These are phyloP conservation scores for Ctenosaura bakeri DNA, from an alignment of 2,797 vertebrate genomes.

Conservation along the genomic window DNA sequence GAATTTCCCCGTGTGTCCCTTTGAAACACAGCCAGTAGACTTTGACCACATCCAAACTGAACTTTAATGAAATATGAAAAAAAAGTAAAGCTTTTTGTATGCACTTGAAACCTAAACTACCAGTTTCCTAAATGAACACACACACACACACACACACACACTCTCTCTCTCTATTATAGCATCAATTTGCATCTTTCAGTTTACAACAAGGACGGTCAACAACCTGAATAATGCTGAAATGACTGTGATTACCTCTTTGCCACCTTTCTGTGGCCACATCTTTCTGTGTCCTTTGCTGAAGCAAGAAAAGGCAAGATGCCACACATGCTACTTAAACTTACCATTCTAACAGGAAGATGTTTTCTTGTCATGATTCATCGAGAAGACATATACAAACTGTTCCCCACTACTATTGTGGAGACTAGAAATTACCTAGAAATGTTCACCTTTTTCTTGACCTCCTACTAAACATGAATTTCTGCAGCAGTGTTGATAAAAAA, in stretches of 20 bases:
- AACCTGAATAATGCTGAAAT: slow-evolving; percentile 8
- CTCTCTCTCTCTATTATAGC: not conserved
- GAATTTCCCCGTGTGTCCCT: not conserved
- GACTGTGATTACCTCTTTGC: not conserved
- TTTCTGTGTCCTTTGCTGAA: not conserved
- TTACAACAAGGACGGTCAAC: not conserved
- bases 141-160: not conserved
- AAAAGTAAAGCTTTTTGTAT: not conserved
- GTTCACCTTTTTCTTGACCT: slow-evolving; percentile 7
- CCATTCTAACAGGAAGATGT: not conserved
- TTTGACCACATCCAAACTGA: not conserved
- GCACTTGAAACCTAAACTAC: not conserved
- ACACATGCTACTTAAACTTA: not conserved
- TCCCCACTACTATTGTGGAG: not conserved
- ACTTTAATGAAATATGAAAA: not conserved
- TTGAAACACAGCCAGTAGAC: not conserved
- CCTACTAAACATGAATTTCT: slow-evolving; percentile 25
- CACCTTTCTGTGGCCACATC: not conserved
- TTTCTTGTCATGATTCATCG: slow-evolving; percentile 12
- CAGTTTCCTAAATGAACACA: not conserved
- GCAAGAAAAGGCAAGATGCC: not conserved
- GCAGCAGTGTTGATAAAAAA: not conserved
- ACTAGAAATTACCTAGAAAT: slow-evolving; percentile 5
- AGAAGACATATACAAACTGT: not conserved
- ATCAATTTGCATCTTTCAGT: not conserved